phyloP scores from a whole-genome alignment of 2,888 invertebrate species.

The Lasioglossum lativentre region DNA sequence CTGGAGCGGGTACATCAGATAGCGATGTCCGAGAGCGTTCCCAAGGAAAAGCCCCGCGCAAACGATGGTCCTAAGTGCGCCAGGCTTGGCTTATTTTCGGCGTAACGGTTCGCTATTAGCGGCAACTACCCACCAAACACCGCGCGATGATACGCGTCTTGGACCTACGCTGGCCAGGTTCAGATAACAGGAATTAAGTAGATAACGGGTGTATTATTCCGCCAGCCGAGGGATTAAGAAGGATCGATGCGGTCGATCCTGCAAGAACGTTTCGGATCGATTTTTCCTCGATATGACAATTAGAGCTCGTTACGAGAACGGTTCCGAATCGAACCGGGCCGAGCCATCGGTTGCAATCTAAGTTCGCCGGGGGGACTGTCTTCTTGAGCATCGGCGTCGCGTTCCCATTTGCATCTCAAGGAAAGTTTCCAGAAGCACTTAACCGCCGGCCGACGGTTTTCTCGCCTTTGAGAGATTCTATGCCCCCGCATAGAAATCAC shows the following conservation, averaged over 20 bases:
- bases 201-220: conserved; percentile 26
- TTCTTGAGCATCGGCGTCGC: conserved; percentile 53
- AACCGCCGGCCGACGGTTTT: conserved; percentile 57
- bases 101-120: conserved; percentile 40
- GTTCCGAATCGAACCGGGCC: conserved; percentile 47
- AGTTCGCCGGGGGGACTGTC: conserved; percentile 62
- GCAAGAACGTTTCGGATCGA: neutral
- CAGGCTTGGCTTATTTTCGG: conserved; percentile 39
- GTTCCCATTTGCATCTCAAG: conserved; percentile 71
- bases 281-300: conserved; percentile 52
- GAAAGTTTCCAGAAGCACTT: conserved; percentile 67
- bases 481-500: conserved; percentile 57
- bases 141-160: conserved; percentile 18
- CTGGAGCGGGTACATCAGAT: conserved; percentile 5
- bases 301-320: conserved; percentile 68
- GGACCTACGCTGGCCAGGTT: neutral
- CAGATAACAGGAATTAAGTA: conserved; percentile 45
- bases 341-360: conserved; percentile 61
- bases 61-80: conserved; percentile 14
- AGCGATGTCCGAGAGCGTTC: conserved; percentile 9
- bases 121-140: conserved; percentile 24
- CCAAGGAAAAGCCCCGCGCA: conserved; percentile 13
- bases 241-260: neutral
- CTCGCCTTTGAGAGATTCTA: conserved; percentile 45
- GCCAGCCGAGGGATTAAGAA: neutral